Evolutionary conservation across 2,888 invertebrate genomes (phyloP).

Genomic region (Eupithecia subumbrata): DNA sequence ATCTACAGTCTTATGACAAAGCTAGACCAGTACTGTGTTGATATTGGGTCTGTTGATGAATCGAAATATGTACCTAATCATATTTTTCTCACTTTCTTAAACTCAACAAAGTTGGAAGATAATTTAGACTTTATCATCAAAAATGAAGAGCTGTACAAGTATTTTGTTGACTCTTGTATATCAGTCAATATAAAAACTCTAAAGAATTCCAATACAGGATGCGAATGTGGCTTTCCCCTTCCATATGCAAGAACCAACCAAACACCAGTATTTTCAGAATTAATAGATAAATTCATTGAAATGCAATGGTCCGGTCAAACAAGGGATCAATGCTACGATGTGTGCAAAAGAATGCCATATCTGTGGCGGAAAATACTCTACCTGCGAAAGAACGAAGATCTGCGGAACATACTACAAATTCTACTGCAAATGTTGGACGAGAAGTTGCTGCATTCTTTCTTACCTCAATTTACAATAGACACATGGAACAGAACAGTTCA

Average conservation of each 20-base stretch:
- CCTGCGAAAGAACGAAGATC: slow-evolving; percentile 75
- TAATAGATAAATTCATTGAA: slow-evolving; percentile 84
- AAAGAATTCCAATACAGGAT: slow-evolving; percentile 73
- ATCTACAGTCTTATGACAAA: slow-evolving; percentile 71
- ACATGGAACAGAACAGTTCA: slow-evolving; percentile 84
- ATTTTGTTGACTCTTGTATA: slow-evolving; percentile 84
- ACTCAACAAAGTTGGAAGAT: slow-evolving; percentile 54
- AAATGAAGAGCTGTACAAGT: slow-evolving; percentile 75
- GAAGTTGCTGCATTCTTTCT: slow-evolving; percentile 79
- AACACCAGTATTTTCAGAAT: slow-evolving; percentile 77
- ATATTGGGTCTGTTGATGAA: slow-evolving; percentile 69
- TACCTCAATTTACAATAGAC: slow-evolving; percentile 82
- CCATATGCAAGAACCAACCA: slow-evolving; percentile 75
- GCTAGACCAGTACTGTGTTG: slow-evolving; percentile 73
- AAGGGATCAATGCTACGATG: slow-evolving; percentile 75
- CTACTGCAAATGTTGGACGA: slow-evolving; percentile 86
- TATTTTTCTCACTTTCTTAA: slow-evolving; percentile 75
- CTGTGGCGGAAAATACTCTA: slow-evolving; percentile 85
- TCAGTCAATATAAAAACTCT: slow-evolving; percentile 78
- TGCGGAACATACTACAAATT: slow-evolving; percentile 81
- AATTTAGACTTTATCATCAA: slow-evolving; percentile 66
- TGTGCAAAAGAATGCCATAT: slow-evolving; percentile 85
- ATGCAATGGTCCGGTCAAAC: slow-evolving; percentile 74
- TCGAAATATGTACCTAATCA: slow-evolving; percentile 71
- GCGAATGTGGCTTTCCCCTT: slow-evolving; percentile 85